Conservation (phyloP, 1,140 invertebrate genomes). For the Neodiprion pinetum region DNA sequence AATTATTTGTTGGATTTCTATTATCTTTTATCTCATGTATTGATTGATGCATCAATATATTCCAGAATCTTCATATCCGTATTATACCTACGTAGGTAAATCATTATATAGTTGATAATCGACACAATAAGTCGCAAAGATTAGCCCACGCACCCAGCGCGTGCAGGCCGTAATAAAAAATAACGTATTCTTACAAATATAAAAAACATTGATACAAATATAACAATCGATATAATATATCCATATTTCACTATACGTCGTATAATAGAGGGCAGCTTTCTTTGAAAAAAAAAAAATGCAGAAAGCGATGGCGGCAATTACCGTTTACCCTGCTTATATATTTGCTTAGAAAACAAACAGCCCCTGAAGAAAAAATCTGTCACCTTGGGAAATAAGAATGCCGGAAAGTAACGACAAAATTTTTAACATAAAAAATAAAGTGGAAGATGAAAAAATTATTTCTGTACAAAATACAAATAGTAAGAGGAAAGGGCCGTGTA, state of each 20-base stretch:
- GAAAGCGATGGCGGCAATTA: too few relatives aligned
- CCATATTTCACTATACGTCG: neutral
- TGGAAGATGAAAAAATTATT: neutral
- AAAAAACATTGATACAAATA: conserved; percentile 8
- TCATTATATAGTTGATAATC: neutral
- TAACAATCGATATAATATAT: conserved; percentile 5
- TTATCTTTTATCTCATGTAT: neutral
- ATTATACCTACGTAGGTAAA: neutral
- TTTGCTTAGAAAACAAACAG: neutral
- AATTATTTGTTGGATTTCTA: neutral
- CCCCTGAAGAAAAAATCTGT: neutral
- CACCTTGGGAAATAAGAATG: neutral
- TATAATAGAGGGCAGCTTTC: too few relatives aligned
- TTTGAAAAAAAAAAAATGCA: neutral
- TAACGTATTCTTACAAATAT: neutral
- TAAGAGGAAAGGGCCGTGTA: too few relatives aligned
- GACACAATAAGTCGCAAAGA: neutral
- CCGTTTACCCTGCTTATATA: conserved; percentile 7
- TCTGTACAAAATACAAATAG: neutral
- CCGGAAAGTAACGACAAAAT: neutral
- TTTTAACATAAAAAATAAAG: neutral
- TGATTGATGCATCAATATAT: neutral
- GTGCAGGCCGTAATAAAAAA: neutral
- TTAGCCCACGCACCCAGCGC: neutral
- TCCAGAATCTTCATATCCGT: neutral